Conservation (phyloP, 1,140 invertebrate genomes). For the Rhopalosiphum maidis region DNA sequence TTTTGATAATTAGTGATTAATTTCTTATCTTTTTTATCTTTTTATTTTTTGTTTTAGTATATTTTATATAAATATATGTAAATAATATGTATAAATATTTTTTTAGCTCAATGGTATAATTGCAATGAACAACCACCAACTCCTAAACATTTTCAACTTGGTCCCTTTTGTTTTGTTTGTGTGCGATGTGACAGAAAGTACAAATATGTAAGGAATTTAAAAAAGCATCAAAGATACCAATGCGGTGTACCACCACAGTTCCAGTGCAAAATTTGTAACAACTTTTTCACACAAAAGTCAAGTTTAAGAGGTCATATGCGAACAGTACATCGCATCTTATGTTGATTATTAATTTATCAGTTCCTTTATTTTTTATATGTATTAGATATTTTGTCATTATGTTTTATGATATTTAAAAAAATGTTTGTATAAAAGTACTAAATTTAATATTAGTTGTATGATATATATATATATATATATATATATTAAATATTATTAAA, state of each 20-base stretch:
- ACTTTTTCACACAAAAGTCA: conserved; percentile 59
- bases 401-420: not conserved
- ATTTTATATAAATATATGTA: conserved; percentile 14
- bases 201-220: conserved; percentile 61
- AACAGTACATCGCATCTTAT: conserved; percentile 56
- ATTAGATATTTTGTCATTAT: not conserved
- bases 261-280: conserved; percentile 59
- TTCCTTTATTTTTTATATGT: conserved; percentile 14
- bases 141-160: conserved; percentile 41
- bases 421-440: not conserved
- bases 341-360: not conserved
- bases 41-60: not conserved
- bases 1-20: not conserved
- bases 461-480: not conserved
- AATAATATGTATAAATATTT: conserved; percentile 13
- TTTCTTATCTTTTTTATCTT: not conserved
- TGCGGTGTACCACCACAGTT: conserved; percentile 66
- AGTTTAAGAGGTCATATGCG: conserved; percentile 59
- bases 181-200: conserved; percentile 58
- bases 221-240: conserved; percentile 68
- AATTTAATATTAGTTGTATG: not conserved
- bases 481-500: not conserved
- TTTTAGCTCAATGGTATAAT: conserved; percentile 47
- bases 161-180: conserved; percentile 54
- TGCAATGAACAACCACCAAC: not conserved